Evolutionary conservation across 2,797 vertebrate genomes (phyloP), one percentile per base, ranked within the genome.

Genomic region (Microhierax caerulescens): DNA sequence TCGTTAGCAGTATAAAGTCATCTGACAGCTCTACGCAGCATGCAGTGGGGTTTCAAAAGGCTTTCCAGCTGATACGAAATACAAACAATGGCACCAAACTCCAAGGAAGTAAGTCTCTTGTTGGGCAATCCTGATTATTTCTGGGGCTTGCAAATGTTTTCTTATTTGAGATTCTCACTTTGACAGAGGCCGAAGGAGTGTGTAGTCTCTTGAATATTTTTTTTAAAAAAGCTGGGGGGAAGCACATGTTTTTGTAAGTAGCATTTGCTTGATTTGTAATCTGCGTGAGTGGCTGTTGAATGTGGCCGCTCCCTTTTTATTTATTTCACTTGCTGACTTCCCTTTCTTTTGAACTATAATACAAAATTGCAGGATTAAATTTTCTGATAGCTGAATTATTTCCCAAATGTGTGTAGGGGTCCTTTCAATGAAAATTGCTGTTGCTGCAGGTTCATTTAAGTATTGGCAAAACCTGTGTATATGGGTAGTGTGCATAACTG

Each of bases 41-140:
- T 7, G 98, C 99, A 0, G 91, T 98, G 32, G 99, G 99, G 13
- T 99, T 99, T 93, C 99, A 99, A 96, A 99, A 99, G 95, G 99
- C 99, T 43, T 99, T 99, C 97, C 99, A 99, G 98, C 95, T 99
- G 88, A 99, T 99, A 13, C 97, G 99, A 32, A 99, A 98, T 95
- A 99, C 99, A 50, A 99, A 98, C 98, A 99, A 98, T 45, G 97
- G 98, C 97, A 99, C 98, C 53, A 99, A 97, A 79, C 98, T 98
- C 75, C 99, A 98, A 90, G 96, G 98, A 63, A 99, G 99, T 99
- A 98, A 98, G 99, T 94, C 43, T 21, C 50, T 63, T 34, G 8
- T 88, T 24, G 51, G 28, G 85, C 74, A 34, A 28, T 68, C 76
- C 51, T 34, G 53, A 6, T 19, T 13, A 2, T 50, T 65, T 21